Conservation (phyloP, 2,888 invertebrate species). For the Slavum lentiscoides region DNA sequence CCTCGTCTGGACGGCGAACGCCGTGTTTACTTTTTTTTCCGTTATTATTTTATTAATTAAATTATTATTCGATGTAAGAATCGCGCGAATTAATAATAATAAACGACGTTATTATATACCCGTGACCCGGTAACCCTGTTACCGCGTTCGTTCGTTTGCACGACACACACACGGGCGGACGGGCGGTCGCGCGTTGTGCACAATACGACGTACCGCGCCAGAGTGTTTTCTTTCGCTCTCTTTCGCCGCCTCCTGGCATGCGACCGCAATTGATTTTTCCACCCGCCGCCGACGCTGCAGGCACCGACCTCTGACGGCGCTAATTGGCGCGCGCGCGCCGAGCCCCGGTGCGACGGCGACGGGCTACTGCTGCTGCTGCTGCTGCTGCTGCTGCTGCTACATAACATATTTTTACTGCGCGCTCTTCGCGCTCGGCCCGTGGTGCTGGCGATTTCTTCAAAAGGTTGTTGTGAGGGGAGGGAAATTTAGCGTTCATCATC, state of each 20-base stretch:
- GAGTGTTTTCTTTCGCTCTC: neutral
- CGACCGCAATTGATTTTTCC: constrained; percentile 49
- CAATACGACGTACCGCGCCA: neutral
- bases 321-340: neutral
- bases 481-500: no score
- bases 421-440: no score
- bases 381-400: no score
- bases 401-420: no score
- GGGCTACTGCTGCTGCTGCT: neutral
- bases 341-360: neutral
- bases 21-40: no score
- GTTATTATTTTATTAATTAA: no score
- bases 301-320: constrained; percentile 44
- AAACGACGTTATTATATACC: neutral
- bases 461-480: no score
- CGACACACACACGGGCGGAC: neutral
- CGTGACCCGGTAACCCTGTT: constrained; percentile 44
- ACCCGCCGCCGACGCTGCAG: constrained; percentile 21
- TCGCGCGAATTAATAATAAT: no score
- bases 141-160: neutral
- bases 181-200: neutral
- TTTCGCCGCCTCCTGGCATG: constrained; percentile 23
- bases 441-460: no score
- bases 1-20: no score
- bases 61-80: no score